phyloP scores from a whole-genome alignment of 2,888 invertebrate genomes.

The Spodoptera picta region DNA sequence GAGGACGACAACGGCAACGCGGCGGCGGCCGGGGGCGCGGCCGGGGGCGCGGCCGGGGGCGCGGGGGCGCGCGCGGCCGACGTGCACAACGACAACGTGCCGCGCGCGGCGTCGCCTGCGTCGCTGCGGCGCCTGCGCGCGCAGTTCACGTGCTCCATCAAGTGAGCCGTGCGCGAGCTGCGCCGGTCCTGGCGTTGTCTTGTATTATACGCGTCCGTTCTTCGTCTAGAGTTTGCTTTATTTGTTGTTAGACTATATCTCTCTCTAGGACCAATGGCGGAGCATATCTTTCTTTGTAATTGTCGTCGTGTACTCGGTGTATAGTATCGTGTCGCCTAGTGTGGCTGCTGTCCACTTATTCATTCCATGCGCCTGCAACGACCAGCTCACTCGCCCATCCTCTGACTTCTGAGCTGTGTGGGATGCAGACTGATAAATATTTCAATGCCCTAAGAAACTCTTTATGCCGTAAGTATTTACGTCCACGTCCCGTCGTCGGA shows the following conservation, averaged over 20 bases:
- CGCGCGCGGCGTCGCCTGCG: conserved; percentile 59
- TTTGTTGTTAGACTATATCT: conserved; percentile 27
- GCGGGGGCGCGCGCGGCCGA: conserved; percentile 52
- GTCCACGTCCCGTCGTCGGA: too few relatives aligned
- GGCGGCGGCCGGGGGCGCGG: conserved; percentile 35
- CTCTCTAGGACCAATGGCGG: conserved; percentile 53
- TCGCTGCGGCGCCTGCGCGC: conserved; percentile 79
- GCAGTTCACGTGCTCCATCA: conserved; percentile 80
- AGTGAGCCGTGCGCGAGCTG: conserved; percentile 61
- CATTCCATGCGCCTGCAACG: too few relatives aligned
- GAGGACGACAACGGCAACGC: conserved; percentile 77
- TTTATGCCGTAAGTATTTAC: too few relatives aligned
- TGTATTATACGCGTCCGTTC: conserved; percentile 37
- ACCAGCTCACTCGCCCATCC: too few relatives aligned
- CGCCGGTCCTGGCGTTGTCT: conserved; percentile 24
- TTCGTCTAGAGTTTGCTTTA: conserved; percentile 29
- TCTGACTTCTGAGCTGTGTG: too few relatives aligned
- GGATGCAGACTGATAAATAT: too few relatives aligned
- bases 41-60: conserved; percentile 10
- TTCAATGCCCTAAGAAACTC: too few relatives aligned
- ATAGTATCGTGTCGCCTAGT: not conserved
- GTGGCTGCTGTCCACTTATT: not conserved
- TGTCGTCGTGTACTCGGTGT: conserved; percentile 11
- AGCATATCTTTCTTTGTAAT: conserved; percentile 57
- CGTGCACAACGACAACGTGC: conserved; percentile 75